phyloP scores from a whole-genome alignment of 2,888 invertebrate genomes.

The Cataglyphis rosenhaueri region DNA sequence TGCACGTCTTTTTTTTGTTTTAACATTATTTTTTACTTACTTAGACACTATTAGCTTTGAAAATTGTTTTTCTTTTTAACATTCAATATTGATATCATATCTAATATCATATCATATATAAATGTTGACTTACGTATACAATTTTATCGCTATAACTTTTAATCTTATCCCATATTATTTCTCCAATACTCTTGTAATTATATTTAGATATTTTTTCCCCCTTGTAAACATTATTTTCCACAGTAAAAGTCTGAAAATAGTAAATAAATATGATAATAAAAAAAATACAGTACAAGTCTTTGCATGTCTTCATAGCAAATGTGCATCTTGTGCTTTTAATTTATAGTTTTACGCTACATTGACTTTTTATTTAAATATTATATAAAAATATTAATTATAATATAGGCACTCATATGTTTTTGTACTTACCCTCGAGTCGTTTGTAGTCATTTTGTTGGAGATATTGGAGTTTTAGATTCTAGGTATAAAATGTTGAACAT shows the following conservation, averaged over 20 bases:
- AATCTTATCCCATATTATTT: conserved; percentile 65
- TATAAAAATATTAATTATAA: not conserved
- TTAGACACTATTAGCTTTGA: too few relatives aligned
- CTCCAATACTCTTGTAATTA: conserved; percentile 58
- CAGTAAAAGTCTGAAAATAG: conserved; percentile 42
- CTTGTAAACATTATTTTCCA: conserved; percentile 69
- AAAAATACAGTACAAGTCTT: not conserved
- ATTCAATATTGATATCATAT: not conserved
- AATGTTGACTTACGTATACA: conserved; percentile 67
- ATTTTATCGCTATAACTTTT: conserved; percentile 59
- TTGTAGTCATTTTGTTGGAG: not conserved
- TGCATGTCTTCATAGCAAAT: not conserved
- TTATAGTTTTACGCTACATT: not conserved
- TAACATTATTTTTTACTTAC: too few relatives aligned
- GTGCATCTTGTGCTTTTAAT: not conserved
- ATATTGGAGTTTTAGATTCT: not conserved
- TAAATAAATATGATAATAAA: not conserved
- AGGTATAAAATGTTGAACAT: not conserved
- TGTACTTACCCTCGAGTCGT: not conserved
- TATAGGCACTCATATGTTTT: not conserved
- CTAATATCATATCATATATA: not conserved
- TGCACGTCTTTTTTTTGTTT: too few relatives aligned
- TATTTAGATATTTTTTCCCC: conserved; percentile 37
- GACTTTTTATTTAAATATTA: not conserved
- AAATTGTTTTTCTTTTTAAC: too few relatives aligned